phyloP scores from a whole-genome alignment of 2,888 invertebrate species.

The Eupsilia transversa region DNA sequence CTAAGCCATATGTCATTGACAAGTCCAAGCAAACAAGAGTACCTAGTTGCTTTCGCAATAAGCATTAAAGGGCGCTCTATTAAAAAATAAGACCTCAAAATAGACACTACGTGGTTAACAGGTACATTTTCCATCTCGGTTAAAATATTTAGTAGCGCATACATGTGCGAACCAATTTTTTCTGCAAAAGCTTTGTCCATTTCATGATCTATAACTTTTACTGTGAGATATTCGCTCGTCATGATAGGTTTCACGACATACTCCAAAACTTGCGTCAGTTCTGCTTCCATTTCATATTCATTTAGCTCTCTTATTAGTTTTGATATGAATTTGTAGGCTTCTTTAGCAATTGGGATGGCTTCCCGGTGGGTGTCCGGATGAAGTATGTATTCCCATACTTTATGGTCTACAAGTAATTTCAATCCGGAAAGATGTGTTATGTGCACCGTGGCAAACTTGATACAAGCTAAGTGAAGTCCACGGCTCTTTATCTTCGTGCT shows the following conservation, averaged over 20 bases:
- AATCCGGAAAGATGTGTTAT: constrained; percentile 71
- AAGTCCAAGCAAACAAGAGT: constrained; percentile 26
- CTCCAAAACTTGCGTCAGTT: constrained; percentile 65
- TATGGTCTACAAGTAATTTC: constrained; percentile 58
- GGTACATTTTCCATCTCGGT: constrained; percentile 58
- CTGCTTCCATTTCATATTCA: constrained; percentile 68
- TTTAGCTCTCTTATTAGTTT: constrained; percentile 70
- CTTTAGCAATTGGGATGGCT: constrained; percentile 56
- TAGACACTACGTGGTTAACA: constrained; percentile 64
- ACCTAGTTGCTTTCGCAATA: constrained; percentile 50
- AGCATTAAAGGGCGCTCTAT: constrained; percentile 41
- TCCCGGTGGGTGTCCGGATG: constrained; percentile 51
- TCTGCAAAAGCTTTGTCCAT: constrained; percentile 60
- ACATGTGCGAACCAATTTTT: constrained; percentile 61
- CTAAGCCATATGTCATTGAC: constrained; percentile 42
- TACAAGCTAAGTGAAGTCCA: constrained; percentile 62
- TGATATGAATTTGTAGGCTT: constrained; percentile 66
- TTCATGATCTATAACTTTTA: constrained; percentile 61
- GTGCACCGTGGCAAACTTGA: constrained; percentile 63
- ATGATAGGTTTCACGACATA: constrained; percentile 67
- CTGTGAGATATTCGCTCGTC: constrained; percentile 59
- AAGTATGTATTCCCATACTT: constrained; percentile 66
- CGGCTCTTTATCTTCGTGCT: constrained; percentile 42
- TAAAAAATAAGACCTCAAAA: constrained; percentile 58
- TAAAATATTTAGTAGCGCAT: constrained; percentile 62